These are phyloP conservation scores for Polymixis flavicincta DNA, from an alignment of 2,888 invertebrate species.

Conservation along the genomic window DNA sequence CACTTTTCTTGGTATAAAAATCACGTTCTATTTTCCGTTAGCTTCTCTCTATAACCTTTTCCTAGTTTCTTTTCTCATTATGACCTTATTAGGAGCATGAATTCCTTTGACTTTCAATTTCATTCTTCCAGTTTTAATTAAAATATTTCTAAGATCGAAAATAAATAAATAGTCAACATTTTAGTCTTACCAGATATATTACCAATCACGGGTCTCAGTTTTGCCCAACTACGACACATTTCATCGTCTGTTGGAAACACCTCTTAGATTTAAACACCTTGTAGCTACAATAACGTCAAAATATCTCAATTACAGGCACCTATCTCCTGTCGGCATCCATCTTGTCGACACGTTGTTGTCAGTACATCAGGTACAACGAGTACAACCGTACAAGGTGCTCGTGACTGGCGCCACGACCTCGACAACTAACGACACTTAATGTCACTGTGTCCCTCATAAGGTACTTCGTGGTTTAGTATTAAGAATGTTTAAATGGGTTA, in stretches of 20 bases:
- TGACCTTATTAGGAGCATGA: not conserved
- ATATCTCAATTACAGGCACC: slow-evolving; percentile 53
- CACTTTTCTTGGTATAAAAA: not conserved
- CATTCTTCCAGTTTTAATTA: not conserved
- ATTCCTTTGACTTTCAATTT: not conserved
- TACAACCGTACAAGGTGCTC: slow-evolving; percentile 36
- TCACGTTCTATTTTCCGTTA: no score
- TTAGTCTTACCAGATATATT: not conserved
- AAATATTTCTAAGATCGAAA: not conserved
- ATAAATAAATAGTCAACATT: not conserved
- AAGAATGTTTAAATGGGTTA: slow-evolving; percentile 19
- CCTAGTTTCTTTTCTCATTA: not conserved
- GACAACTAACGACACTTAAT: slow-evolving; percentile 52
- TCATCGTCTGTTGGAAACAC: not conserved
- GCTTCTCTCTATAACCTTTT: not conserved
- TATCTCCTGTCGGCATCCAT: slow-evolving; percentile 50
- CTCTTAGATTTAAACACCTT: slow-evolving; percentile 12
- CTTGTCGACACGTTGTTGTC: slow-evolving; percentile 52
- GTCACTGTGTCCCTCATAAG: slow-evolving; percentile 44
- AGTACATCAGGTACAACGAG: slow-evolving; percentile 49
- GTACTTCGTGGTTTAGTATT: slow-evolving; percentile 42
- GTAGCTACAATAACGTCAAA: slow-evolving; percentile 39
- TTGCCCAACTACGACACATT: not conserved
- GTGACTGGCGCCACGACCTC: slow-evolving; percentile 48
- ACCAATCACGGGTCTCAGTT: not conserved